Conservation (phyloP, 2,888 invertebrate species). For the Agrotis clavis region DNA sequence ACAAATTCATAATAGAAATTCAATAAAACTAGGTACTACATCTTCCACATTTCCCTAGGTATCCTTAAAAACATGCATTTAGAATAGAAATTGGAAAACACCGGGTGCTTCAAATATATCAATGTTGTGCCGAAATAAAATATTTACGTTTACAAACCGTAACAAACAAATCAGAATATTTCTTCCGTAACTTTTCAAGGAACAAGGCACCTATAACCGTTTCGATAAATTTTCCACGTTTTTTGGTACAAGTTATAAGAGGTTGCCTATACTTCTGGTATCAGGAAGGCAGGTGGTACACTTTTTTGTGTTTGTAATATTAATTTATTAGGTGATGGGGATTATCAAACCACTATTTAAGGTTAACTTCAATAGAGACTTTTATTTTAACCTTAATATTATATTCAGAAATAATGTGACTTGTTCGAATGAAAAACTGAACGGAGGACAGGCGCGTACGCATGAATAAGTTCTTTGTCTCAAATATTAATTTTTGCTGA, state of each 20-base stretch:
- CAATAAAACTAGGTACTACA: background rate
- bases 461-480: no score
- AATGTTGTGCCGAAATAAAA: constrained; percentile 51
- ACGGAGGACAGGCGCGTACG: no score
- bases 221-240: constrained; percentile 63
- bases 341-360: no score
- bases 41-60: background rate
- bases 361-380: no score
- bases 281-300: background rate
- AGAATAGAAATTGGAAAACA: constrained; percentile 31
- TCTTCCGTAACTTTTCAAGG: constrained; percentile 65
- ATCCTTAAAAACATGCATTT: constrained; percentile 9
- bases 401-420: no score
- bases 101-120: constrained; percentile 32
- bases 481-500: no score
- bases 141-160: constrained; percentile 53
- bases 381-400: no score
- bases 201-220: constrained; percentile 65
- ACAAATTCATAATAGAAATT: background rate
- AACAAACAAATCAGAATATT: constrained; percentile 67
- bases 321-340: no score
- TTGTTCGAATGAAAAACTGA: no score
- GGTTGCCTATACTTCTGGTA: background rate
- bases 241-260: constrained; percentile 14
- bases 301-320: no score